Conservation (phyloP, 2,888 invertebrate species). For the Eilema sororculum region DNA sequence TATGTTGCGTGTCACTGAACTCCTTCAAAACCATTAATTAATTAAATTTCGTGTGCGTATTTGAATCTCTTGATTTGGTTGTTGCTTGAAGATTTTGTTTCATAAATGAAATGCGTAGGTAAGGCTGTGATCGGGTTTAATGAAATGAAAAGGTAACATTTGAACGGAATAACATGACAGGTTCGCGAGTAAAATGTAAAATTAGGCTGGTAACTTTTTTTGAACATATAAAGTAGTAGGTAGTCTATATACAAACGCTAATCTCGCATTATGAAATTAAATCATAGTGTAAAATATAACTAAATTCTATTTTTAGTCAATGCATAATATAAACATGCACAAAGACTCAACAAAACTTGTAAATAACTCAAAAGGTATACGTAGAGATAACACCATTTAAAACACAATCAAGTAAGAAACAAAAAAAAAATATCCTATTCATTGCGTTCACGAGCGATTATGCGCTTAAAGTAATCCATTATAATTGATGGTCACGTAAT, state of each 20-base stretch:
- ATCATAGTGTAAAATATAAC: not conserved
- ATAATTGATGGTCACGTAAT: conserved; percentile 47
- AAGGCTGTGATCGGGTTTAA: not conserved
- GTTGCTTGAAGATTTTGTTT: not conserved
- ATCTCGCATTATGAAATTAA: too few relatives aligned
- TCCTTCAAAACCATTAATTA: not conserved
- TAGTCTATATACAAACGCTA: too few relatives aligned
- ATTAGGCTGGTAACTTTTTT: too few relatives aligned
- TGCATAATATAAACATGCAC: not conserved
- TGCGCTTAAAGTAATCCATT: conserved; percentile 39
- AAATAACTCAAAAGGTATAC: not conserved
- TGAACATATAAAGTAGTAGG: too few relatives aligned
- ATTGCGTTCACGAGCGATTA: conserved; percentile 39
- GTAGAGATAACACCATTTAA: not conserved
- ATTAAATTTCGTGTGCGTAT: not conserved
- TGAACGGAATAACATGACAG: not conserved
- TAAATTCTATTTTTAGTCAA: not conserved
- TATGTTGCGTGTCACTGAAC: not conserved
- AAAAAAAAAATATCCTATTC: conserved; percentile 33
- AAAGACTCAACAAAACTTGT: not conserved
- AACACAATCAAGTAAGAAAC: conserved; percentile 23
- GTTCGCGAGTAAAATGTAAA: too few relatives aligned
- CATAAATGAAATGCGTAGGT: not conserved
- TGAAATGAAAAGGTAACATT: not conserved
- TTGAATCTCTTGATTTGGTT: not conserved